Conservation (phyloP, 1,140 invertebrate species). For the Neoseiulus cucumeris region DNA sequence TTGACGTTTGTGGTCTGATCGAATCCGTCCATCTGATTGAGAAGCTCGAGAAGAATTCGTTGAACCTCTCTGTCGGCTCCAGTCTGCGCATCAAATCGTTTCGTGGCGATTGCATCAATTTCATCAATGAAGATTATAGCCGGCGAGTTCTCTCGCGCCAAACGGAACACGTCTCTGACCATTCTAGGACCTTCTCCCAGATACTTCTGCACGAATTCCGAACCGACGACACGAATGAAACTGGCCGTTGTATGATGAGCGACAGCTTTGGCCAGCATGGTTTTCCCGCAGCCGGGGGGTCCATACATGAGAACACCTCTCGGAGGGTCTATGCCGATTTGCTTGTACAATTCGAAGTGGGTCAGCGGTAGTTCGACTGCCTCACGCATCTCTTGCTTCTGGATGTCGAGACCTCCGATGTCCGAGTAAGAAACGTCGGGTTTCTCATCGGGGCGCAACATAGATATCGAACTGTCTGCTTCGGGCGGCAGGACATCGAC, state of each 20-base stretch:
- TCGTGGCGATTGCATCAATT: constrained; percentile 96
- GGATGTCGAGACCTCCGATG: constrained; percentile 98
- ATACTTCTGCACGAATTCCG: constrained; percentile 99
- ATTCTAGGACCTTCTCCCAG: constrained; percentile 95
- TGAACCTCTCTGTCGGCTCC: constrained; percentile 98
- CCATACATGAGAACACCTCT: constrained; percentile 96
- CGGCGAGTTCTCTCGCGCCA: constrained; percentile 97
- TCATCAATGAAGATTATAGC: constrained; percentile 99
- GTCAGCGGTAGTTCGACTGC: constrained; percentile 94
- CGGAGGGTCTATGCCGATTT: constrained; percentile 90
- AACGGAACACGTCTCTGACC: constrained; percentile 94
- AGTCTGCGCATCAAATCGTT: constrained; percentile 95
- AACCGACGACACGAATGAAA: constrained; percentile 45
- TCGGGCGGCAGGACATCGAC: constrained; percentile 93
- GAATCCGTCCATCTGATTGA: constrained; percentile 99
- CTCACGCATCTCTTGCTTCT: constrained; percentile 97
- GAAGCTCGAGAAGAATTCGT: constrained; percentile 81
- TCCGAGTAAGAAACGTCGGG: constrained; percentile 58
- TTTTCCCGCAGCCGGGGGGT: constrained; percentile 82
- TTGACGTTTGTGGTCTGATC: constrained; percentile 99
- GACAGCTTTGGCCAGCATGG: constrained; percentile 97
- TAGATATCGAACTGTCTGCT: constrained; percentile 90
- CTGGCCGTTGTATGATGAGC: constrained; percentile 71
- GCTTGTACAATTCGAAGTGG: constrained; percentile 97
- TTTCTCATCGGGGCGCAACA: constrained; percentile 61